Base-by-base conservation (phyloP, 2,113 vertebrate species). In the Lota lota region DNA sequence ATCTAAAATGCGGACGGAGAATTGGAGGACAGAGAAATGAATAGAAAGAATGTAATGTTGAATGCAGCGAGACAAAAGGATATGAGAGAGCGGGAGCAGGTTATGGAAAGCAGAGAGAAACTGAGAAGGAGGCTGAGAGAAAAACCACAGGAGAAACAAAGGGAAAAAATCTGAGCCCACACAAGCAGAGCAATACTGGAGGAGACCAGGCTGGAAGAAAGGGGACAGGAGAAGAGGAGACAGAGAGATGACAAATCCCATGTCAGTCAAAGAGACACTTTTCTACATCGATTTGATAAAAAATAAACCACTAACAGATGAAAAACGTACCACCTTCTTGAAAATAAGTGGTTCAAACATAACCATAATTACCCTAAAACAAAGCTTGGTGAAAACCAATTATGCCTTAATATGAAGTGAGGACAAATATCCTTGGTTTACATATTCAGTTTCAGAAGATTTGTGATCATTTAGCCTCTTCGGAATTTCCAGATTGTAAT, bases 291-390 rank as follows among this genome's bases (percentile, higher is more conserved):
- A 22, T 24, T 22, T 16, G 51, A 54, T 54, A 4, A 3, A 3
- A 61, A 24, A 22, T 18, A 61, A 22, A 10, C 28, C 4, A 1
- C 4, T 1, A 10, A 24, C 59, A 61, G 59, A 60, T 60, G 58
- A 60, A 60, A 22, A 61, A 61, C 16, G 59, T 61, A 61, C 59
- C 22, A 22, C 59, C 22, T 61, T 22, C 21, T 22, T 14, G 24
- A 61, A 20, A 61, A 61, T 61, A 61, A 61, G 59, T 61, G 59
- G 59, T 61, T 61, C 59, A 61, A 61, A 61, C 59, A 61, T 61
- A 61, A 61, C 20, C 22, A 61, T 61, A 61, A 61, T 24, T 61
- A 61, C 59, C 59, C 21, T 2, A 22, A 61, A 61, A 61, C 59
- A 61, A 61, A 3, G 20, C 22, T 61, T 24, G 22, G 20, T 22